Evolutionary conservation across 2,113 vertebrate species (phyloP), one percentile per base, ranked within the genome.

Genomic region (Craseonycteris thonglongyai): DNA sequence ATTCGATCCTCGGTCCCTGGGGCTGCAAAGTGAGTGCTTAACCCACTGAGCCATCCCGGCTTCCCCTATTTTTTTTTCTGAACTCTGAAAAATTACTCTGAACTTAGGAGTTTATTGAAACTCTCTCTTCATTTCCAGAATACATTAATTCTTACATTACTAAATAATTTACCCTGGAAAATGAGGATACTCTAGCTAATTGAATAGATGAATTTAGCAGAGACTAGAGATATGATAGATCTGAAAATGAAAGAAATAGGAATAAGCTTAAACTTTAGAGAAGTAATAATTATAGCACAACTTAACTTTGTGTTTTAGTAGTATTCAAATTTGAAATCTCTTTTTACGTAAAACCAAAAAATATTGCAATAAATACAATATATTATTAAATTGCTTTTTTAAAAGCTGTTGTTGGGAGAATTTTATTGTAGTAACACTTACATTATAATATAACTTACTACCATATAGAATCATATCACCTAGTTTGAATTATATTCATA

Each of bases 31-130:
- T n/a, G n/a, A n/a, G n/a, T n/a, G n/a, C n/a, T n/a, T n/a, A n/a
- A n/a, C n/a, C n/a, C n/a, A n/a, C n/a, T n/a, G n/a, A n/a, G n/a
- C n/a, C n/a, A n/a, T n/a, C n/a, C n/a, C n/a, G n/a, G n/a, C n/a
- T n/a, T n/a, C n/a, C n/a, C n/a, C n/a, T n/a, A n/a, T n/a, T n/a
- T 49, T 88, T 88, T 82, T 94, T 90, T 91, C 28, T 85, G 59
- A 85, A 95, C 78, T 78, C 94, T 71, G 72, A 95, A 65, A 94
- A 78, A 94, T 88, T 90, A 69, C 54, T 72, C 69, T 90, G 72
- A 93, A 86, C n/a, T 84, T 79, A 33, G 81, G 61, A 92, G 45
- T 87, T 96, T 90, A 83, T 24, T 45, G 63, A 94, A 28, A 79
- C 33, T 66, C 49, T 49, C 15, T 85, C 33, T 30, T 94, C 82